Base-by-base conservation (phyloP, 2,113 vertebrate genomes). In the Nycticorax nycticorax region DNA sequence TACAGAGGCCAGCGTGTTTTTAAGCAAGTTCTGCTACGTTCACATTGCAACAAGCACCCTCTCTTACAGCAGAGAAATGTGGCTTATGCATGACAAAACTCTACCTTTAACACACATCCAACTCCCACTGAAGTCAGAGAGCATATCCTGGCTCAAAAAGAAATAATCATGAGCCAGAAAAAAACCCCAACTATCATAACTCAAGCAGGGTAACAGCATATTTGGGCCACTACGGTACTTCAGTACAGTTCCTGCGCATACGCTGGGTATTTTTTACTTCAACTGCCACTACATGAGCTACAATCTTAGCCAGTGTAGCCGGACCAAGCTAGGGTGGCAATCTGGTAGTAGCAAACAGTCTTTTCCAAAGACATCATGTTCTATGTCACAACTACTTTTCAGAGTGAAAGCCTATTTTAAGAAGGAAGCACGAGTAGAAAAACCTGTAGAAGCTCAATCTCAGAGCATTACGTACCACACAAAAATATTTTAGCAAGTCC, bases 381-480 rank as follows among this genome's bases (percentile, higher is more conserved):
- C n/a, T 79, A 10, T 22, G 12, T 22, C 39, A 16, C 41, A 75
- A 50, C 23, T 33, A 41, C 90, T 79, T 88, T 82, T 73, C 55
- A 76, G 55, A 78, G 57, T 3, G 2, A 84, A 87, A 96, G 68
- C 33, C 76, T 69, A 12, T 84, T 88, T 86, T 41, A 85, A 91
- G 82, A 47, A 74, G 66, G 76, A 84, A 82, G 60, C 75, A 50
- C 3, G 33, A 90, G 59, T 56, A 73, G 66, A 77, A 86, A 94
- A 95, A 92, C 55, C 91, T 88, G 71, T 50, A 89, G 84, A 50
- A 79, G 71, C 74, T 91, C 87, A 37, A n/a, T 19, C 74, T 91
- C 71, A 7, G 68, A 73, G 59, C 91, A 66, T 88, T 89, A 76
- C 71, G 75, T 18, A 89, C 50, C 73, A 57, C 45, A 62, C n/a